These are phyloP conservation scores for Trichonephila clavata DNA, from an alignment of 1,140 invertebrate genomes.

Conservation along the genomic window DNA sequence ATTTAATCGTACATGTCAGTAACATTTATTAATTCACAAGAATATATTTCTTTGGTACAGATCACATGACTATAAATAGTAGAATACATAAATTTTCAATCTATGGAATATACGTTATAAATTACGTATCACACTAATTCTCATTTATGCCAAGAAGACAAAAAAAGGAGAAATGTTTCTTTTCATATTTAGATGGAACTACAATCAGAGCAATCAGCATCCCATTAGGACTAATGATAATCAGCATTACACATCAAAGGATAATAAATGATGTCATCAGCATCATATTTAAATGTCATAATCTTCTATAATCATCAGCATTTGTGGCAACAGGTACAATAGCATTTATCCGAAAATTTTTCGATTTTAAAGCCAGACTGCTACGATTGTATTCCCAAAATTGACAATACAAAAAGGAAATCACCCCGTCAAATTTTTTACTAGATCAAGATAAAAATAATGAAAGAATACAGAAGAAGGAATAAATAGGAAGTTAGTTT, in stretches of 20 bases:
- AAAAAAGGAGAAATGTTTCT: neutral
- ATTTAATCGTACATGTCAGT: neutral
- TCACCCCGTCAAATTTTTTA: too few relatives aligned
- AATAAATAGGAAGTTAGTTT: too few relatives aligned
- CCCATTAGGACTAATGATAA: neutral
- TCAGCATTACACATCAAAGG: neutral
- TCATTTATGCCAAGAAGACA: neutral
- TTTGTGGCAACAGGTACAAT: too few relatives aligned
- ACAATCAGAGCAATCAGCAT: too few relatives aligned
- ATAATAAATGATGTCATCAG: neutral
- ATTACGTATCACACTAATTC: neutral
- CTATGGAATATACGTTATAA: neutral
- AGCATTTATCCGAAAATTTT: too few relatives aligned
- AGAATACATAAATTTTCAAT: conserved; percentile 35
- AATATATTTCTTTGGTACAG: conserved; percentile 73
- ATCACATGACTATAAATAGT: conserved; percentile 59
- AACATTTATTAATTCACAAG: conserved; percentile 67
- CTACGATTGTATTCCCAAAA: too few relatives aligned
- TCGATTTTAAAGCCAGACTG: too few relatives aligned
- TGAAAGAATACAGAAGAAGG: too few relatives aligned
- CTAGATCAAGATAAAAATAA: too few relatives aligned
- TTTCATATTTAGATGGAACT: neutral
- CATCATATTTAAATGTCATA: too few relatives aligned
- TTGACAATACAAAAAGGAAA: too few relatives aligned
- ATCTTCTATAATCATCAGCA: too few relatives aligned